Evolutionary conservation across 1,140 invertebrate species (phyloP), one percentile per base, ranked within the genome.

Genomic region (Rhyzopertha dominica): DNA sequence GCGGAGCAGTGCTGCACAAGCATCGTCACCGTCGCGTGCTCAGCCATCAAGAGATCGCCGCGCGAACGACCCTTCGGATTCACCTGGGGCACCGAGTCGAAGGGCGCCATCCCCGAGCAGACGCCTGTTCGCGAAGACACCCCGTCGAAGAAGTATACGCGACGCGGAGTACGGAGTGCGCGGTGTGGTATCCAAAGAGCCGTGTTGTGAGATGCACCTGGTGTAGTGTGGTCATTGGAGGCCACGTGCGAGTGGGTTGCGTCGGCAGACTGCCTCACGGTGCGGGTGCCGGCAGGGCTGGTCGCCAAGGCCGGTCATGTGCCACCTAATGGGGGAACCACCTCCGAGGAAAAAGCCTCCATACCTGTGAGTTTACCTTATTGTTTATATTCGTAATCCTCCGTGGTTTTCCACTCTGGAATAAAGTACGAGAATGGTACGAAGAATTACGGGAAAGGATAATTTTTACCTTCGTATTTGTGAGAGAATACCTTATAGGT

Each of bases 271-370:
- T 62, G 60, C 59, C 62, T 66, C 62, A 67, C 62, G 47, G 63
- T 67, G 65, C 63, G 65, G 53, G 65, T 67, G 50, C 65, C 63
- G 59, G 65, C 61, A 57, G 65, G 63, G 51, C 63, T 66, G 25
- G 58, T 66, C 40, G 58, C 65, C 53, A 67, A 67, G 53, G 62
- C 63, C 51, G 65, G 63, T 59, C 63, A 67, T 65, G 65, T 67
- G 62, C 65, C 65, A 54, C 62, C 62, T 49, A 62, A 67, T 55
- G 60, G 59, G 58, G 62, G 61, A 54, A 59, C 63, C 62, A 53
- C 65, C 62, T 51, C 61, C 63, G 63, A 65, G 62, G 65, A 67
- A 54, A 67, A 67, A 63, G 65, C 63, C 55, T 64, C 63, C 54
- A 58, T 67, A 56, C 65, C 65, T 63, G 65, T 67, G 58, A 59